Percentiles rank a stretch among this genome's conserved stretches.
phyloP scores from a whole-genome alignment of 1,140 invertebrate species.

The Yoshiicerus persimilis region DNA sequence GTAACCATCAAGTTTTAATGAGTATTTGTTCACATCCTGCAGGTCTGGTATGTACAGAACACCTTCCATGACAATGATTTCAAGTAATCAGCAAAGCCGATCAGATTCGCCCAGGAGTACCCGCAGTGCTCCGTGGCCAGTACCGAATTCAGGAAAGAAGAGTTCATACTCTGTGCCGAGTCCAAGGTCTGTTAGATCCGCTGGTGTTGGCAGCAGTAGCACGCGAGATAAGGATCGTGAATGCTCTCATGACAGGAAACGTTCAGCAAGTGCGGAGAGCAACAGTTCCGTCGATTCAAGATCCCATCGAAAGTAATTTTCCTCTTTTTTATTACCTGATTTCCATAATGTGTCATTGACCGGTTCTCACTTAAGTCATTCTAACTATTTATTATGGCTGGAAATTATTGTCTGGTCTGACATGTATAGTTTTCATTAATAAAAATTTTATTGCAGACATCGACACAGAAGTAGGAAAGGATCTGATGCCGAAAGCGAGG shows the following conservation, averaged over 20 bases:
- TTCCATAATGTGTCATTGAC: not conserved
- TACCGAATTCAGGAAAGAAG: constrained; percentile 57
- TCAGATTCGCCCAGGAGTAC: constrained; percentile 75
- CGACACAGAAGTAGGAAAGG: constrained; percentile 74
- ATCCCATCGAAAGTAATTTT: constrained; percentile 47
- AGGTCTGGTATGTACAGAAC: constrained; percentile 46
- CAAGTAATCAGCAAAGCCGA: constrained; percentile 51
- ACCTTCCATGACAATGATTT: constrained; percentile 47
- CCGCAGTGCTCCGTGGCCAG: constrained; percentile 75
- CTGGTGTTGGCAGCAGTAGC: constrained; percentile 33
- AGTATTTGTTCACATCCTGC: not conserved
- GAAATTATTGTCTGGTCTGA: not conserved
- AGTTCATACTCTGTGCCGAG: constrained; percentile 34
- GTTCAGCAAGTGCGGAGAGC: constrained; percentile 72
- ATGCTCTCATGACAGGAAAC: constrained; percentile 32
- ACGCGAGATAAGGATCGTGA: not conserved
- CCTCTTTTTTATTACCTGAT: not conserved
- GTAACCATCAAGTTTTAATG: not conserved
- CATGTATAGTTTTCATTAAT: constrained; percentile 51
- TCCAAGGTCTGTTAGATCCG: constrained; percentile 43
- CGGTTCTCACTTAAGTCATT: not conserved
- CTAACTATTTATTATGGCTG: not conserved
- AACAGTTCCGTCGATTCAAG: constrained; percentile 73
- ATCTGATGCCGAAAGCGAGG: constrained; percentile 85
- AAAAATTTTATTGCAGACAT: constrained; percentile 53